Evolutionary conservation across 2,888 invertebrate genomes (phyloP).

Genomic region (Plagodis dolabraria): DNA sequence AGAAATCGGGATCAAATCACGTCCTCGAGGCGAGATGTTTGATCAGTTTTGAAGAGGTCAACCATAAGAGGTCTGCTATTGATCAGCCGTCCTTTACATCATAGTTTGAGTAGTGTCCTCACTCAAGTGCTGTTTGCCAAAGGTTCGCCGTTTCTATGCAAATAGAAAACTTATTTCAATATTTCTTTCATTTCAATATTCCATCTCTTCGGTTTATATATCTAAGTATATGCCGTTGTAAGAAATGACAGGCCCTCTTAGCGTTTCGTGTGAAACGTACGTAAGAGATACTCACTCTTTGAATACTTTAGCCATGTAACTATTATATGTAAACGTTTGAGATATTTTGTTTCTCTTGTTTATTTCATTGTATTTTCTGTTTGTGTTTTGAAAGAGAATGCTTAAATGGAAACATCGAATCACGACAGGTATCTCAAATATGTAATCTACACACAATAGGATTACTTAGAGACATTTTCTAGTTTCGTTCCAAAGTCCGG

Average conservation of each 20-base stretch:
- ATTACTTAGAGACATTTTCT: no score
- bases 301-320: conserved; percentile 2
- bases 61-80: conserved; percentile 23
- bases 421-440: no score
- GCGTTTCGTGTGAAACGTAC: not conserved
- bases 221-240: conserved; percentile 3
- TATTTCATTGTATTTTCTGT: no score
- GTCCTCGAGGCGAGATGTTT: not conserved
- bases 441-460: no score
- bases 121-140: conserved; percentile 21
- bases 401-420: no score
- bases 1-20: not conserved
- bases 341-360: no score
- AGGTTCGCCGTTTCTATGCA: conserved; percentile 23
- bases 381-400: no score
- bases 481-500: no score
- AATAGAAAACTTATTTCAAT: conserved; percentile 35
- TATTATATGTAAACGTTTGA: not conserved
- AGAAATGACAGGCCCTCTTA: conserved; percentile 13
- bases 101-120: conserved; percentile 26
- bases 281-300: conserved; percentile 3
- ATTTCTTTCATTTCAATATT: conserved; percentile 29
- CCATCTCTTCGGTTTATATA: conserved; percentile 8
- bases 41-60: conserved; percentile 10
- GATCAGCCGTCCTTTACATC: conserved; percentile 22